Conservation (phyloP, 1,140 invertebrate species). For the Bombus huntii region DNA sequence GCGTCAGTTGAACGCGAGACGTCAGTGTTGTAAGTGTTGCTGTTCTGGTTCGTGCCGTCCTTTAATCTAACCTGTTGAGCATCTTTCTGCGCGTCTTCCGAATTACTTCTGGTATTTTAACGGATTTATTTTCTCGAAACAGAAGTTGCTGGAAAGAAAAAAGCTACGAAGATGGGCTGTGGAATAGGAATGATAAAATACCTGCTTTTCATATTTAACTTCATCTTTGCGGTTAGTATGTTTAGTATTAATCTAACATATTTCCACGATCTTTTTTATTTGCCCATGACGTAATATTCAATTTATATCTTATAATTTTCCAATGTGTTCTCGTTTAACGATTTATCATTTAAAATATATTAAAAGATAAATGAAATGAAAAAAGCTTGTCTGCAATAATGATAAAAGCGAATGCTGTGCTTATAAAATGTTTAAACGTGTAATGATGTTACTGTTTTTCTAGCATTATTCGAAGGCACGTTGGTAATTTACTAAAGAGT, state of each 20-base stretch:
- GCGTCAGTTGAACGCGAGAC: conserved; percentile 52
- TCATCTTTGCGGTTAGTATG: conserved; percentile 91
- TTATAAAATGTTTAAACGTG: not conserved
- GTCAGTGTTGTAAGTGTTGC: not conserved
- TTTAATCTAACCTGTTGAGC: conserved; percentile 51
- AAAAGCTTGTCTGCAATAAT: not conserved
- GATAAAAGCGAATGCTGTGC: not conserved
- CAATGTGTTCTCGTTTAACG: not conserved
- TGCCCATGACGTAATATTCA: not conserved
- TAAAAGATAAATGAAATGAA: not conserved
- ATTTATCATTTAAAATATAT: not conserved
- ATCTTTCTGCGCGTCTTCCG: conserved; percentile 11
- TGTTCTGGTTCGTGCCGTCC: not conserved
- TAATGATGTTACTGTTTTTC: not conserved
- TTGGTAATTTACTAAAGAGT: not conserved
- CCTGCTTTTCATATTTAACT: conserved; percentile 91
- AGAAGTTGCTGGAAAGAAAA: conserved; percentile 72
- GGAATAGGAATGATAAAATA: conserved; percentile 92
- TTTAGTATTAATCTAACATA: conserved; percentile 6
- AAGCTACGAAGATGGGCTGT: conserved; percentile 83
- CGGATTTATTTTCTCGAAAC: not conserved
- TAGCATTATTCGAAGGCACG: not conserved
- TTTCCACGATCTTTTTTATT: not conserved
- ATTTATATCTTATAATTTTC: not conserved
- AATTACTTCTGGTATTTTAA: not conserved